phyloP scores from a whole-genome alignment of 2,797 vertebrate species.

The Lerista edwardsae region DNA sequence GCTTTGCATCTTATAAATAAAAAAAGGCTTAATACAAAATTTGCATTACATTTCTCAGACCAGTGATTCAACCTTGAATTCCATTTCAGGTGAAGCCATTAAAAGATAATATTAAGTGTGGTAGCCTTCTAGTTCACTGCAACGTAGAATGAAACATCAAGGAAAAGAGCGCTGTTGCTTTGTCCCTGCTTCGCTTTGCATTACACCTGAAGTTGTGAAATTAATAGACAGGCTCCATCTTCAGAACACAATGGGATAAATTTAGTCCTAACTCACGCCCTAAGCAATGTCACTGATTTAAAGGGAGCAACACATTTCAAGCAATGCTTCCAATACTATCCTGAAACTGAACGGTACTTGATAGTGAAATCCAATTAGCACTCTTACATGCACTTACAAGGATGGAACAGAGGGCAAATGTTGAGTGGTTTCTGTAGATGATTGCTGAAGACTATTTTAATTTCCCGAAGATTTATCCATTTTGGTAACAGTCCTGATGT shows the following conservation, averaged over 20 bases:
- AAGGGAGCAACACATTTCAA: slow-evolving; percentile 2
- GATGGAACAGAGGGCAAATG: not conserved
- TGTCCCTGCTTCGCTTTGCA: too few species aligned
- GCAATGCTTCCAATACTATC: not conserved
- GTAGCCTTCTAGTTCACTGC: not conserved
- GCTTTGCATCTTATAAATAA: not conserved
- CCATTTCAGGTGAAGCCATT: not conserved
- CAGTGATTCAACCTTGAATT: not conserved
- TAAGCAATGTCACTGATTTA: slow-evolving; percentile 1
- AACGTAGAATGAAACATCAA: not conserved
- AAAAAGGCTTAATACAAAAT: not conserved
- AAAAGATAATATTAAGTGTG: not conserved
- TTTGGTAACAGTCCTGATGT: not conserved
- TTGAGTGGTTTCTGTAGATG: not conserved
- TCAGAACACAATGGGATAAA: not conserved
- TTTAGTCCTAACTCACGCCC: slow-evolving; percentile 10
- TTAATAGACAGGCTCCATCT: not conserved
- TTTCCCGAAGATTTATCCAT: slow-evolving; percentile 8
- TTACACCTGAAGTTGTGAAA: not conserved
- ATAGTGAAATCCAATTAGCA: slow-evolving; percentile 1
- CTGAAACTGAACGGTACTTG: not conserved
- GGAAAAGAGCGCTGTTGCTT: not conserved
- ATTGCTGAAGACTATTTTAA: not conserved
- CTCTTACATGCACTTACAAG: slow-evolving; percentile 1
- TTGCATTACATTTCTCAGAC: slow-evolving; percentile 11